A percentile compares a stretch with the other conserved stretches of the same genome.
Conservation (phyloP, 2,797 vertebrate genomes). For the Halcyon badia region DNA sequence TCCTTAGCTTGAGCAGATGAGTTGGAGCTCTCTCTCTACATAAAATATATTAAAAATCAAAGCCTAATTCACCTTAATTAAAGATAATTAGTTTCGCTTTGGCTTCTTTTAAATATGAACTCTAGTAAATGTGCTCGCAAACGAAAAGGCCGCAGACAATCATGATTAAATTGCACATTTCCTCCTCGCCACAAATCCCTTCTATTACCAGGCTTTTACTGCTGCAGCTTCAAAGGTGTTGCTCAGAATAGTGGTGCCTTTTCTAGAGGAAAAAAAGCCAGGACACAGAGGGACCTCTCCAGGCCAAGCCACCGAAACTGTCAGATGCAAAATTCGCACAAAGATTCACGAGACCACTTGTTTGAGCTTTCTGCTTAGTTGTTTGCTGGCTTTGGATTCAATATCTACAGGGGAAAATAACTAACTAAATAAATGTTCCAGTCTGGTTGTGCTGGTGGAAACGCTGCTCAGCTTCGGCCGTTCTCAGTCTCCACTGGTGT, state of each 20-base stretch:
- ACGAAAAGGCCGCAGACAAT: conserved; percentile 35
- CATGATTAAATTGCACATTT: not conserved
- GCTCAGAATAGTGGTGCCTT: not conserved
- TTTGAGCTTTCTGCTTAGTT: not conserved
- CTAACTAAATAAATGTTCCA: accelerated
- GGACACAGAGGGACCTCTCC: not conserved
- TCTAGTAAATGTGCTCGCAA: conserved; percentile 20
- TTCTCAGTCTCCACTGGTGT: accelerated
- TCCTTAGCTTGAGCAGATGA: conserved; percentile 55
- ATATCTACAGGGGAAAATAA: not conserved
- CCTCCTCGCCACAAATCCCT: not conserved
- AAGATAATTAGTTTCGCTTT: conserved; percentile 82
- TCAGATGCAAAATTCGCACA: not conserved
- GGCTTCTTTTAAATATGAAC: conserved; percentile 75
- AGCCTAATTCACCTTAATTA: conserved; percentile 81
- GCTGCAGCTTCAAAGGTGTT: not conserved
- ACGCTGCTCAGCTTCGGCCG: not conserved
- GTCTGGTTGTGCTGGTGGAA: not conserved
- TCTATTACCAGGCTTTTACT: not conserved
- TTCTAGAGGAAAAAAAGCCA: not conserved
- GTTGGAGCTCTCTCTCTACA: conserved; percentile 41
- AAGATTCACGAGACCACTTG: not conserved
- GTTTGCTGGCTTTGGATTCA: not conserved
- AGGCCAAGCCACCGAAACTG: not conserved
- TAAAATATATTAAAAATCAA: conserved; percentile 76